Evolutionary conservation across 2,113 vertebrate species (phyloP).

Genomic region (Labrus mixtus): DNA sequence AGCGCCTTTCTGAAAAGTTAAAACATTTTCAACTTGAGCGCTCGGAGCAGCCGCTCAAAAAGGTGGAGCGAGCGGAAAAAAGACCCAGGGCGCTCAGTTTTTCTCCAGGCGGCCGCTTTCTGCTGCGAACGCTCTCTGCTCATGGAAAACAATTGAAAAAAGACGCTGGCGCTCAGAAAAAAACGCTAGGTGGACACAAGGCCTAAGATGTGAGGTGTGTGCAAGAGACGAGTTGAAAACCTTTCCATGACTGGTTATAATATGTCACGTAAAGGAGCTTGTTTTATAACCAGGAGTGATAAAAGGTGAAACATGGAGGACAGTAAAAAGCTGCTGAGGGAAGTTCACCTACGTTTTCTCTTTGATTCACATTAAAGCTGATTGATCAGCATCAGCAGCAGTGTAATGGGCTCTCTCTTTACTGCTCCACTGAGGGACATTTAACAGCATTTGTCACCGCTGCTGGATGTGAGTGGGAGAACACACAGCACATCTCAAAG

Average conservation of each 20-base stretch:
- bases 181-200: too few species aligned
- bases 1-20: too few species aligned
- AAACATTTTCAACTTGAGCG: too few species aligned
- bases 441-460: slow-evolving; percentile 28
- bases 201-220: background rate
- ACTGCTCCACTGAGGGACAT: slow-evolving; percentile 41
- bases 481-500: slow-evolving; percentile 2
- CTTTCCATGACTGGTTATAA: background rate
- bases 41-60: too few species aligned
- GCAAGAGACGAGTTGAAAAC: background rate
- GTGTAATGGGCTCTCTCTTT: background rate
- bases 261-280: slow-evolving; percentile 5
- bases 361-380: slow-evolving; percentile 29
- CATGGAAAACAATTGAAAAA: too few species aligned
- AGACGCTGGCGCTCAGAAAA: too few species aligned
- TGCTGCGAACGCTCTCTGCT: too few species aligned
- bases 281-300: slow-evolving; percentile 14
- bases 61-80: too few species aligned
- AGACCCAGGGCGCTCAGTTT: too few species aligned
- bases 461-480: slow-evolving; percentile 2
- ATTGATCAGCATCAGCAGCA: slow-evolving; percentile 21
- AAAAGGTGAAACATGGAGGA: slow-evolving; percentile 11
- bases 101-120: too few species aligned
- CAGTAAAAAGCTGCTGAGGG: slow-evolving; percentile 22
- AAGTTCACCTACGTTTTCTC: slow-evolving; percentile 7